Percentiles rank a stretch among this genome's conserved stretches.
phyloP scores from a whole-genome alignment of 2,113 vertebrate species.

The Glaucidium brasilianum region DNA sequence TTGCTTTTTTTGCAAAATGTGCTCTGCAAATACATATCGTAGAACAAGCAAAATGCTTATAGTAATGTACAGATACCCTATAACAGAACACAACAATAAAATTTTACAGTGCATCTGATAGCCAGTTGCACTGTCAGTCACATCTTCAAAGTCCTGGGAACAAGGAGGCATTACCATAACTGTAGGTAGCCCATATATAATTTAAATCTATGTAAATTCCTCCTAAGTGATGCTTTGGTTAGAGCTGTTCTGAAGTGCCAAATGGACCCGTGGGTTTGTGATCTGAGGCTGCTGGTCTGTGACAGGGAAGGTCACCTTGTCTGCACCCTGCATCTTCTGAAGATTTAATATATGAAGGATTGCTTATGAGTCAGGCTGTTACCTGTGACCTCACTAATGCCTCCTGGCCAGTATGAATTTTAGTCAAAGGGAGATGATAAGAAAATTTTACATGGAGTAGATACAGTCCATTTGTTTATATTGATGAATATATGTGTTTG shows the following conservation, averaged over 20 bases:
- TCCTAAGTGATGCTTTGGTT: not conserved
- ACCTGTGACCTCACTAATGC: not conserved
- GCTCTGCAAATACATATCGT: not conserved
- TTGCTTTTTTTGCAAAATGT: not conserved
- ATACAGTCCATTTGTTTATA: not conserved
- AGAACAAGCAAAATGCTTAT: not conserved
- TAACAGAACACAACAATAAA: not conserved
- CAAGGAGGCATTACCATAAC: not conserved
- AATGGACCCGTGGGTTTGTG: not conserved
- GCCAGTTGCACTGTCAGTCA: not conserved
- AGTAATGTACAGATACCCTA: not conserved
- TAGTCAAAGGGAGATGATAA: not conserved
- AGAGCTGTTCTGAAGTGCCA: not conserved
- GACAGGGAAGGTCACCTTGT: not conserved
- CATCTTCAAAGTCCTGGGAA: not conserved
- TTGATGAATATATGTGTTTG: not conserved
- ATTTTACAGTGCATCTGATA: not conserved
- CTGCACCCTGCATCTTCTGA: not conserved
- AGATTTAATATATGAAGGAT: not conserved
- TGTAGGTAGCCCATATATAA: not conserved
- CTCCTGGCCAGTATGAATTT: not conserved
- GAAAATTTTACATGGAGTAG: not conserved
- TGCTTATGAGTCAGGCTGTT: not conserved
- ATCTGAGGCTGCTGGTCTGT: not conserved
- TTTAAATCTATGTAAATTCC: not conserved